A percentile compares a stretch with the other conserved stretches of the same genome.
These are phyloP conservation scores for Phragmatobia fuliginosa DNA, from an alignment of 2,888 invertebrate species.

Conservation along the genomic window DNA sequence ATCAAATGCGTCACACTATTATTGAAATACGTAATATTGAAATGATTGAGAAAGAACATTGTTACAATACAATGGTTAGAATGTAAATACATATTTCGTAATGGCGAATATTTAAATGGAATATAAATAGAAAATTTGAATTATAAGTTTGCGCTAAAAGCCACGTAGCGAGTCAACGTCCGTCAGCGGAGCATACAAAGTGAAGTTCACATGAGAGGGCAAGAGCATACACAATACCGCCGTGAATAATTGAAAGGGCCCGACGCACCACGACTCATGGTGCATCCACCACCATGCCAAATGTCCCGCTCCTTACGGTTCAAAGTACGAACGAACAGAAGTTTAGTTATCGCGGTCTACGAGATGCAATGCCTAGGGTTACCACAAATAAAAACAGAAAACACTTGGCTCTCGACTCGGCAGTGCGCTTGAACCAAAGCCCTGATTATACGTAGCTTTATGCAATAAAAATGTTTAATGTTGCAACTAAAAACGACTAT, in stretches of 20 bases:
- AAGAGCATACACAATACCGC: slow-evolving; percentile 64
- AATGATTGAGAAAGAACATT: background rate
- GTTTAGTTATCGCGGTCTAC: slow-evolving; percentile 53
- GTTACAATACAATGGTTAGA: background rate
- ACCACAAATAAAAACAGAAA: slow-evolving; percentile 20
- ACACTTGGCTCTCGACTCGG: slow-evolving; percentile 9
- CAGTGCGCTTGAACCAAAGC: background rate
- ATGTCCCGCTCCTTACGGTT: slow-evolving; percentile 43
- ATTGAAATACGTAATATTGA: background rate
- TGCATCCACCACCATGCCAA: slow-evolving; percentile 34
- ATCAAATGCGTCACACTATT: background rate
- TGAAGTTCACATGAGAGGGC: slow-evolving; percentile 54
- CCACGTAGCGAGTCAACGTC: slow-evolving; percentile 50
- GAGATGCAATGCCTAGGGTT: slow-evolving; percentile 65
- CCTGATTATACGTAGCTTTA: slow-evolving; percentile 5
- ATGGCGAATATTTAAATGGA: slow-evolving; percentile 12
- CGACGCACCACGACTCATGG: slow-evolving; percentile 68
- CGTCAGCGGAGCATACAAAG: slow-evolving; percentile 53
- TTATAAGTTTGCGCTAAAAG: slow-evolving; percentile 27
- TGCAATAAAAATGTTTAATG: slow-evolving; percentile 1
- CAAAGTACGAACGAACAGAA: slow-evolving; percentile 39
- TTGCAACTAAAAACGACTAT: slow-evolving; percentile 5
- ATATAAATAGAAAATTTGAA: slow-evolving; percentile 18
- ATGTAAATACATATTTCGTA: slow-evolving; percentile 5
- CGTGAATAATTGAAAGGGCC: slow-evolving; percentile 77